Evolutionary conservation across 2,113 vertebrate species (phyloP).

Genomic region (Laticauda colubrina): DNA sequence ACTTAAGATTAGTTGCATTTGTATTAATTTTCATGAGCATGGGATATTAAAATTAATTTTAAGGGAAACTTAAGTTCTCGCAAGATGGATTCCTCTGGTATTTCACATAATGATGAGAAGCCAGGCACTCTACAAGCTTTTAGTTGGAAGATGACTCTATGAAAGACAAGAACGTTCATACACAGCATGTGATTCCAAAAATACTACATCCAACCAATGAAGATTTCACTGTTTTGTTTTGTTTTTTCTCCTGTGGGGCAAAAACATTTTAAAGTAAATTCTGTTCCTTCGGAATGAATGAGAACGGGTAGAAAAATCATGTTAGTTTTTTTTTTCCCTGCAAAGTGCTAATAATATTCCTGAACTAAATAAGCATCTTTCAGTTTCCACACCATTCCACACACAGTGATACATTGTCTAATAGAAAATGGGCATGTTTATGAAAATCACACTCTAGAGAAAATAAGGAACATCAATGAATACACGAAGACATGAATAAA

Average conservation of each 20-base stretch:
- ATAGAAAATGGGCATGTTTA: not conserved
- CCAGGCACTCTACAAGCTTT: not conserved
- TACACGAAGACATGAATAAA: not conserved
- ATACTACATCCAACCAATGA: not conserved
- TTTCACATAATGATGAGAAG: not conserved
- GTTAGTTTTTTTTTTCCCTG: not conserved
- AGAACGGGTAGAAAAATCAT: not conserved
- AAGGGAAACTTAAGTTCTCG: not conserved
- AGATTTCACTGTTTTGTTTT: not conserved
- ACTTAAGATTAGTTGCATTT: not conserved
- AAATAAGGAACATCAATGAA: not conserved
- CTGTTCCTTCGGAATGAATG: not conserved
- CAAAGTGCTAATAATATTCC: not conserved
- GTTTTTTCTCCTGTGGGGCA: not conserved
- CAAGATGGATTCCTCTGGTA: not conserved
- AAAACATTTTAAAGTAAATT: not conserved
- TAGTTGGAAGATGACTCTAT: not conserved
- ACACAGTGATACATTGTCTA: not conserved
- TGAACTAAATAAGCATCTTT: not conserved
- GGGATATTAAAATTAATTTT: not conserved
- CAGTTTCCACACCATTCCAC: not conserved
- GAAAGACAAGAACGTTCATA: not conserved
- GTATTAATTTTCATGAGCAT: not conserved
- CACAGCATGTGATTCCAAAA: not conserved
- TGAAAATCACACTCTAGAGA: not conserved